phyloP scores from a whole-genome alignment of 2,797 vertebrate species.

The Hypotaenidia okinawae region DNA sequence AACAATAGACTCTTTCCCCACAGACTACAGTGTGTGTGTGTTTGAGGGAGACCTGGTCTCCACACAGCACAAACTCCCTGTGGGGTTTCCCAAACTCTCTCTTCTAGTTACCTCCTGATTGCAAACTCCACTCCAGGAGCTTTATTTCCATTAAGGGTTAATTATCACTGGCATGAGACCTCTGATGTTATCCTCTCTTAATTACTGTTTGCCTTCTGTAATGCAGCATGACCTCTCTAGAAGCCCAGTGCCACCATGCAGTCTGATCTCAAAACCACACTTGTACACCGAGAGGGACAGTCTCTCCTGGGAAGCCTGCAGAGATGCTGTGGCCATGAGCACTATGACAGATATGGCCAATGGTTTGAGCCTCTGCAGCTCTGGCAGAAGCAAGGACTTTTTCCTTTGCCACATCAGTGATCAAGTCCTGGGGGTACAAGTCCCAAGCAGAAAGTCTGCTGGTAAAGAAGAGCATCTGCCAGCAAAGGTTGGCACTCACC shows the following conservation, averaged over 20 bases:
- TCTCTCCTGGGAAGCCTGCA: neutral
- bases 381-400: neutral
- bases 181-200: neutral
- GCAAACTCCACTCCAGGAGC: neutral
- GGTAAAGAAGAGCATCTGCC: neutral
- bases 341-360: neutral
- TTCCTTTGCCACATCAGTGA: neutral
- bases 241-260: neutral
- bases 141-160: neutral
- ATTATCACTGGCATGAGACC: neutral
- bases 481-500: neutral
- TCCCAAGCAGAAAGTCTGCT: neutral
- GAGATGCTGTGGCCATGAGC: neutral
- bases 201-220: neutral
- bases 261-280: neutral
- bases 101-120: neutral
- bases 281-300: neutral
- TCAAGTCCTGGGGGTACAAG: neutral
- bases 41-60: neutral
- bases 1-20: neutral
- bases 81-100: neutral
- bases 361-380: neutral
- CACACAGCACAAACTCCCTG: neutral
- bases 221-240: neutral
- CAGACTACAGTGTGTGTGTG: rapidly evolving